These are phyloP conservation scores for Dichetophora obliterata DNA, from an alignment of 2,888 invertebrate species.

Conservation along the genomic window DNA sequence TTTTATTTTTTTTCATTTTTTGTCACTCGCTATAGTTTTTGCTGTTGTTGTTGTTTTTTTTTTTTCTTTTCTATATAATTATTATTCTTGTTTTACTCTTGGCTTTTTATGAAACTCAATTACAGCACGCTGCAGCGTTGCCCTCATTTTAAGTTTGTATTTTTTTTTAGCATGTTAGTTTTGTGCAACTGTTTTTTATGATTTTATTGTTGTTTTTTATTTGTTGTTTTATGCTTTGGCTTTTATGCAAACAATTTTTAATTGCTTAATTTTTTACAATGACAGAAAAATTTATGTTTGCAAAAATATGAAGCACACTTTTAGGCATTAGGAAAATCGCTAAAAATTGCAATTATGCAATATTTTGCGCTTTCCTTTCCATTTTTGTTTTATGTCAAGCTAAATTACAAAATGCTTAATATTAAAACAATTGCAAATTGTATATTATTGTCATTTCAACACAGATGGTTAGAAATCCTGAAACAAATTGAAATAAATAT, in stretches of 20 bases:
- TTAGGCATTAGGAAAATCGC: conserved; percentile 36
- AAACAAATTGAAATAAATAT: too few relatives aligned
- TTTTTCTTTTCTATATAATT: not conserved
- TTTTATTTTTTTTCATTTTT: not conserved
- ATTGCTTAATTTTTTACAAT: conserved; percentile 43
- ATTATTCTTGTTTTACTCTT: not conserved
- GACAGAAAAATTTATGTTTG: conserved; percentile 18
- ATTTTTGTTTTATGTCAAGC: not conserved
- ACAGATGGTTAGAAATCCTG: too few relatives aligned
- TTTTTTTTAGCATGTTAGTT: conserved; percentile 23
- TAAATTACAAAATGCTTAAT: too few relatives aligned
- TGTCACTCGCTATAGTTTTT: not conserved
- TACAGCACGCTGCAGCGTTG: conserved; percentile 1
- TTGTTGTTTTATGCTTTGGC: conserved; percentile 16
- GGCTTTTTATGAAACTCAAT: conserved; percentile 38
- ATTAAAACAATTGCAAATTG: too few relatives aligned
- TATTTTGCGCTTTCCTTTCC: not conserved
- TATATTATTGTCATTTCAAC: too few relatives aligned
- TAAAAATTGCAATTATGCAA: not conserved
- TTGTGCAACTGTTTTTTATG: conserved; percentile 31
- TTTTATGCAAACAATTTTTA: conserved; percentile 41
- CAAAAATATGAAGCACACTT: conserved; percentile 41
- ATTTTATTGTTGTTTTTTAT: conserved; percentile 32
- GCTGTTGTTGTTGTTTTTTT: conserved; percentile 1
- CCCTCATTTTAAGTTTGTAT: not conserved